These are phyloP conservation scores for Umimayanthus kanabou DNA, from an alignment of 92 coral and sea anemone species.

Conservation along the genomic window DNA sequence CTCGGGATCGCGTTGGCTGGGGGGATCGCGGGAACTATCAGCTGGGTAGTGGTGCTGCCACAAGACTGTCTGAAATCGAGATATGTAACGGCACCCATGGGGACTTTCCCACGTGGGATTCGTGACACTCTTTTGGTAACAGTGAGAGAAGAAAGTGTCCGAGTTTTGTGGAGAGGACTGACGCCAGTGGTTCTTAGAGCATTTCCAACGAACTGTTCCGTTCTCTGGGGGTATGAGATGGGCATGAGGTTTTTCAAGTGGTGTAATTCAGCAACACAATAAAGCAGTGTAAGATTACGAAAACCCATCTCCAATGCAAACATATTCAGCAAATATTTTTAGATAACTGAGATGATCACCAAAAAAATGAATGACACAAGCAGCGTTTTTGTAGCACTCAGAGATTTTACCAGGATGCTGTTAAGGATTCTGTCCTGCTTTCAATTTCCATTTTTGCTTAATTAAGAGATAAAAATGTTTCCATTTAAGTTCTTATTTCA, in stretches of 20 bases:
- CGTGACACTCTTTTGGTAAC: conserved; percentile 64
- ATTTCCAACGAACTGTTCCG: conserved; percentile 75
- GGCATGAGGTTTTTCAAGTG: conserved; percentile 49
- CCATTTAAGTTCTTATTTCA: no score
- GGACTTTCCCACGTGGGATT: conserved; percentile 75
- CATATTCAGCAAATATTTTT: no score
- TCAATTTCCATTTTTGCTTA: no score
- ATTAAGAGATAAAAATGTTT: no score
- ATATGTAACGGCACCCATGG: conserved; percentile 81
- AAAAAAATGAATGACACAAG: no score
- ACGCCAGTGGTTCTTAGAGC: conserved; percentile 85
- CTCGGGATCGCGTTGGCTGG: conserved; percentile 74
- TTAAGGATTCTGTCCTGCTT: no score
- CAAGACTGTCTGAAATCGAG: conserved; percentile 81
- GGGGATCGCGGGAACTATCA: conserved; percentile 74
- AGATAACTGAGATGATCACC: no score
- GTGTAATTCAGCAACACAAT: background rate
- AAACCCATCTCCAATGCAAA: background rate
- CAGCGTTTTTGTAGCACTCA: no score
- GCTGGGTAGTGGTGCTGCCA: conserved; percentile 79
- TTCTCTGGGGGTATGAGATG: conserved; percentile 80
- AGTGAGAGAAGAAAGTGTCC: conserved; percentile 65
- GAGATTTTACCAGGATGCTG: no score
- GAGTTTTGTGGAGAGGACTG: conserved; percentile 77
- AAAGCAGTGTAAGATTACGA: no score